Conservation (phyloP, 1,140 invertebrate genomes). For the Colletes latitarsis region DNA sequence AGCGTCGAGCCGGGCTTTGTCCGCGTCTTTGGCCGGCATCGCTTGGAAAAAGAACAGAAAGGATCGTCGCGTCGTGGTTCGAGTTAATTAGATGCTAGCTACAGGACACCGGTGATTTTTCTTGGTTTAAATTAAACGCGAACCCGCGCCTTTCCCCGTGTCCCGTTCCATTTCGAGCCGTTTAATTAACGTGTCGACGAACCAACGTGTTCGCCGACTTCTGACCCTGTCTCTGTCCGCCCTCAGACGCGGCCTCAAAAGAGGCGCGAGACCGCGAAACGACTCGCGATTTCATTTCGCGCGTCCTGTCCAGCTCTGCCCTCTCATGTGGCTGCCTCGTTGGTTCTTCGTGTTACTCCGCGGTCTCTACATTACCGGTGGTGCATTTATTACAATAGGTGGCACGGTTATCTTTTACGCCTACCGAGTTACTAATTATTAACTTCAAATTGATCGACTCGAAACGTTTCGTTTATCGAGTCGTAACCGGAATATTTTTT, state of each 20-base stretch:
- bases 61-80: slow-evolving; percentile 40
- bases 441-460: too few relatives aligned
- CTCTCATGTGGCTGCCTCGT: too few relatives aligned
- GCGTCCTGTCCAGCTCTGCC: not conserved
- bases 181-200: slow-evolving; percentile 48
- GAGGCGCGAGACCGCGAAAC: not conserved
- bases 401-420: too few relatives aligned
- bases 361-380: too few relatives aligned
- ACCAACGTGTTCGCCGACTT: not conserved
- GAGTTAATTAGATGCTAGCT: slow-evolving; percentile 67
- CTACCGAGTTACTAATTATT: too few relatives aligned
- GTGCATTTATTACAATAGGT: too few relatives aligned
- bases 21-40: slow-evolving; percentile 19
- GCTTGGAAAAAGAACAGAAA: slow-evolving; percentile 37
- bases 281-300: not conserved
- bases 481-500: too few relatives aligned
- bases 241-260: not conserved
- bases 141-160: accelerated
- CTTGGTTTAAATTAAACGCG: slow-evolving; percentile 47
- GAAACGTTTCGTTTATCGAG: too few relatives aligned
- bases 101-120: slow-evolving; percentile 61
- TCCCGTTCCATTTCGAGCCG: not conserved
- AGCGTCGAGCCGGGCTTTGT: slow-evolving; percentile 58
- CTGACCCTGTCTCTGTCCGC: not conserved
- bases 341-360: too few relatives aligned